Evolutionary conservation across 2,113 vertebrate genomes (phyloP).

Genomic region (Gasterosteus nipponicus): DNA sequence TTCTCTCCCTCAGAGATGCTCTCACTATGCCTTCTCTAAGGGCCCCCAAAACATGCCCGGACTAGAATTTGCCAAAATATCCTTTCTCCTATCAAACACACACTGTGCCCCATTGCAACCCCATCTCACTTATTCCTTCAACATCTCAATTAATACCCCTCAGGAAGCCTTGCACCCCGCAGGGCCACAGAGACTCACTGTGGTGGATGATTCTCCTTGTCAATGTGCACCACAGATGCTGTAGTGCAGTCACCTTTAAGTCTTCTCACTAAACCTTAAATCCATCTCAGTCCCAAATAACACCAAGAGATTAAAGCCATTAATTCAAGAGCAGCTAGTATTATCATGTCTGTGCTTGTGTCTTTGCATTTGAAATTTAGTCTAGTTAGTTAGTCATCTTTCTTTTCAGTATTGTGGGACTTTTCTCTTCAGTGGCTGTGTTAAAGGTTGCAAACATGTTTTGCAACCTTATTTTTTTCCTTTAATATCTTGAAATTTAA

Average conservation of each 20-base stretch:
- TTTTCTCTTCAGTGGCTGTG: background rate
- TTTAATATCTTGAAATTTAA: slow-evolving; percentile 2
- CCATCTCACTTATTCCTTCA: slow-evolving; percentile 61
- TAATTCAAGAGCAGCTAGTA: slow-evolving; percentile 18
- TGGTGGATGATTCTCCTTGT: slow-evolving; percentile 26
- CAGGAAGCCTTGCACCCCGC: slow-evolving; percentile 61
- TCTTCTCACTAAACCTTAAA: slow-evolving; percentile 17
- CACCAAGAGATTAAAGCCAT: slow-evolving; percentile 36
- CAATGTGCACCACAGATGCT: slow-evolving; percentile 43
- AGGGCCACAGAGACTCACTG: slow-evolving; percentile 33
- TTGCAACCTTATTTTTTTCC: background rate
- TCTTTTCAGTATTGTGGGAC: background rate
- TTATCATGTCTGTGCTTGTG: slow-evolving; percentile 5
- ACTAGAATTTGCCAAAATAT: slow-evolving; percentile 66
- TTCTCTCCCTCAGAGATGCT: slow-evolving; percentile 42
- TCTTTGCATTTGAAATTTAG: slow-evolving; percentile 16
- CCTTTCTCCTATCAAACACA: slow-evolving; percentile 62
- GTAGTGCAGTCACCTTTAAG: slow-evolving; percentile 34
- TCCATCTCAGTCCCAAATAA: slow-evolving; percentile 39
- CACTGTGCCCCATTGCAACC: slow-evolving; percentile 58
- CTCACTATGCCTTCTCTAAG: slow-evolving; percentile 48
- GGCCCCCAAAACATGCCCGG: slow-evolving; percentile 65
- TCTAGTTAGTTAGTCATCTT: background rate
- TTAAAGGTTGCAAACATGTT: background rate
- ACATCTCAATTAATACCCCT: slow-evolving; percentile 74